phyloP scores from a whole-genome alignment of 2,888 invertebrate species.

The Thysanoteuthis rhombus region DNA sequence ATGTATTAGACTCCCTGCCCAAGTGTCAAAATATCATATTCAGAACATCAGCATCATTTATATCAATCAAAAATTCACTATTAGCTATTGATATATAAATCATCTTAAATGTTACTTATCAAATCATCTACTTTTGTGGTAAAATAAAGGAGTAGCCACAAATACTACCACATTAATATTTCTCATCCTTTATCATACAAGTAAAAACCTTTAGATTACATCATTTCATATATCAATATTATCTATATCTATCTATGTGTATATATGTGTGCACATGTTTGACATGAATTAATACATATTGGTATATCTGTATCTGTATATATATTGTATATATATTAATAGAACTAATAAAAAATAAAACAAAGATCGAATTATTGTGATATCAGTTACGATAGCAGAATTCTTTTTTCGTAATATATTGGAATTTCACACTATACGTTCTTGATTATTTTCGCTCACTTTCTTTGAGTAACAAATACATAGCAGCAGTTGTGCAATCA shows the following conservation, averaged over 20 bases:
- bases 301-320: neutral
- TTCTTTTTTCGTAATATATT: too few species aligned
- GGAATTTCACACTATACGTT: too few species aligned
- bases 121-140: neutral
- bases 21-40: neutral
- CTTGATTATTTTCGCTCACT: too few species aligned
- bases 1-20: neutral
- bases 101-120: neutral
- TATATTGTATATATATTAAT: neutral
- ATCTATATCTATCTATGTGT: neutral
- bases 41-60: too few species aligned
- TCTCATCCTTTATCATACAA: neutral
- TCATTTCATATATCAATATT: too few species aligned
- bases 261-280: neutral
- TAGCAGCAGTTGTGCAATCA: too few species aligned
- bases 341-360: too few species aligned
- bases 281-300: neutral
- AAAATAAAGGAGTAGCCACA: neutral
- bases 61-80: neutral
- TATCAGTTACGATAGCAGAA: too few species aligned
- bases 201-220: too few species aligned
- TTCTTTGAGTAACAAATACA: too few species aligned
- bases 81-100: neutral
- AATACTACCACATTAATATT: neutral
- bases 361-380: too few species aligned